Evolutionary conservation across 2,888 invertebrate species (phyloP).

Genomic region (Clivina fossor): DNA sequence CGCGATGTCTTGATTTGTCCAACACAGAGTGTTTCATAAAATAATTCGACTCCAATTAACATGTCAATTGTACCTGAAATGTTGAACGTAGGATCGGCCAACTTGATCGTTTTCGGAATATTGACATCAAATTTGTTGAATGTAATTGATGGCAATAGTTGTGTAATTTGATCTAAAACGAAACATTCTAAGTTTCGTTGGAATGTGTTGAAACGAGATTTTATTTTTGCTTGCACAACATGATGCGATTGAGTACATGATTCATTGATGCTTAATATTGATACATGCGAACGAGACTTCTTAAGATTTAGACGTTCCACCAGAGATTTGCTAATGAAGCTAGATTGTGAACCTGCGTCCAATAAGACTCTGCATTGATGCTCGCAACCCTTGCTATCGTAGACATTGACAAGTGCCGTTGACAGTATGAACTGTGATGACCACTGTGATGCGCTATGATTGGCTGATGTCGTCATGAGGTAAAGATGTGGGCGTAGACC

Average conservation of each 20-base stretch:
- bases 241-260: not conserved
- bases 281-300: not conserved
- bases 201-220: conserved; percentile 33
- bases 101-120: conserved; percentile 32
- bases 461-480: not conserved
- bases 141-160: conserved; percentile 30
- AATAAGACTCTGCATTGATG: not conserved
- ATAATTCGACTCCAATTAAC: conserved; percentile 36
- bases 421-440: not conserved
- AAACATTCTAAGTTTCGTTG: conserved; percentile 28
- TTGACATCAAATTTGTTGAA: conserved; percentile 26
- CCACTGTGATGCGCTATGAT: not conserved
- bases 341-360: conserved; percentile 7
- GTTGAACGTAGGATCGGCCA: conserved; percentile 36
- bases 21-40: conserved; percentile 34
- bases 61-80: conserved; percentile 33
- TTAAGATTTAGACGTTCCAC: not conserved
- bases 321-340: not conserved
- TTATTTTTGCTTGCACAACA: conserved; percentile 6
- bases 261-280: not conserved
- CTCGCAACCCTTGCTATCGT: not conserved
- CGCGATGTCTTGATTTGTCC: conserved; percentile 20
- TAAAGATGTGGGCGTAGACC: not conserved
- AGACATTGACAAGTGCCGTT: not conserved
- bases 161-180: conserved; percentile 36